These are phyloP conservation scores for Riparia riparia DNA, from an alignment of 2,113 vertebrate species.

Conservation along the genomic window DNA sequence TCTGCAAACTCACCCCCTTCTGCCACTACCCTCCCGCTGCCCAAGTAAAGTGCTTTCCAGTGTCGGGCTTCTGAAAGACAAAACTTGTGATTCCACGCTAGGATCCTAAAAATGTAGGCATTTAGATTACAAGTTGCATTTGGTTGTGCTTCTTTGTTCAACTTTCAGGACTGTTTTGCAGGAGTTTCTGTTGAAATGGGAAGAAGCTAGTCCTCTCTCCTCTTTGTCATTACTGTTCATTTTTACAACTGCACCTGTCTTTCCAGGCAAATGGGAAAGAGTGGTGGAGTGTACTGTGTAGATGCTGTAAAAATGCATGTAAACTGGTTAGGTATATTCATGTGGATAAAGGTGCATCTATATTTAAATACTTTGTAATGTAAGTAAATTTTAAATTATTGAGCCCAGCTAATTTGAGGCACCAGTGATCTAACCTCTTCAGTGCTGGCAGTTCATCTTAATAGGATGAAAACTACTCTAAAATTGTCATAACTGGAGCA, in stretches of 20 bases:
- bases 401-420: neutral
- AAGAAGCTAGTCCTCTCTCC: neutral
- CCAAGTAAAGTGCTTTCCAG: neutral
- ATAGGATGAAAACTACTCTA: neutral
- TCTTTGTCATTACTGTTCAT: accelerated
- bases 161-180: neutral
- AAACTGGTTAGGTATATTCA: neutral
- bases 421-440: neutral
- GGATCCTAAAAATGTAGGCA: neutral
- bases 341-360: neutral
- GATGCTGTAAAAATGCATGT: too few species aligned
- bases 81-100: neutral
- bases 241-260: neutral
- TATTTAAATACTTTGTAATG: neutral
- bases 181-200: neutral
- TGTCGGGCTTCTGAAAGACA: neutral
- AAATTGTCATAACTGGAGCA: neutral
- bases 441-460: neutral
- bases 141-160: neutral
- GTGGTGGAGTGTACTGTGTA: too few species aligned
- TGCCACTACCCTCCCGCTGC: accelerated
- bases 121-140: neutral
- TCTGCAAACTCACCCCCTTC: neutral
- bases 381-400: neutral
- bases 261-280: neutral